phyloP scores from a whole-genome alignment of 2,888 invertebrate species.

The Oxytorus armatus region DNA sequence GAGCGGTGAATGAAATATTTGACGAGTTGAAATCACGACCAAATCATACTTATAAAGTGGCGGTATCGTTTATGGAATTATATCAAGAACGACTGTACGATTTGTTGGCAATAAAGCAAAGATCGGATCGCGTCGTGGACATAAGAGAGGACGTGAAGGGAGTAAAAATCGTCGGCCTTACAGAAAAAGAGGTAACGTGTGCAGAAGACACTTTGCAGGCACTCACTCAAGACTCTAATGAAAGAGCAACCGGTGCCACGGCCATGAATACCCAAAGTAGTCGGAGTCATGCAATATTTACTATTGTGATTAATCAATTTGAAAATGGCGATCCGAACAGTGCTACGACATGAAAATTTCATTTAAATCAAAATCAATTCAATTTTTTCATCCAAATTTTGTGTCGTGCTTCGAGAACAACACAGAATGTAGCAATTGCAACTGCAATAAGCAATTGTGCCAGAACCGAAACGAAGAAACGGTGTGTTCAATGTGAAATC shows the following conservation, averaged over 20 bases:
- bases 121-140: slow-evolving; percentile 90
- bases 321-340: slow-evolving; percentile 88
- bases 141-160: slow-evolving; percentile 91
- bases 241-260: slow-evolving; percentile 94
- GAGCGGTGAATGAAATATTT: slow-evolving; percentile 94
- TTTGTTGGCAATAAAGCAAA: slow-evolving; percentile 89
- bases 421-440: slow-evolving; percentile 85
- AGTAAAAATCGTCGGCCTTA: slow-evolving; percentile 85
- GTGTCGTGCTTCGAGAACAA: slow-evolving; percentile 87
- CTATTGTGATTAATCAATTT: slow-evolving; percentile 89
- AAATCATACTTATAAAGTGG: slow-evolving; percentile 88
- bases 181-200: slow-evolving; percentile 87
- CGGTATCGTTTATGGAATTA: slow-evolving; percentile 94
- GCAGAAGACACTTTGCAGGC: slow-evolving; percentile 89
- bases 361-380: no score
- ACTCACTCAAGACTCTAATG: slow-evolving; percentile 89
- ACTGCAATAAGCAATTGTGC: slow-evolving; percentile 85
- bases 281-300: slow-evolving; percentile 96
- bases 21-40: slow-evolving; percentile 86
- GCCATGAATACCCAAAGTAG: slow-evolving; percentile 97
- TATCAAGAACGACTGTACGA: slow-evolving; percentile 96
- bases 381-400: no score
- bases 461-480: slow-evolving; percentile 78
- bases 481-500: slow-evolving; percentile 61
- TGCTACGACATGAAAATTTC: slow-evolving; percentile 93